Percentiles rank a stretch among this genome's conserved stretches.
Evolutionary conservation across 1,140 invertebrate genomes (phyloP).

Genomic region (Solenopsis fugax): DNA sequence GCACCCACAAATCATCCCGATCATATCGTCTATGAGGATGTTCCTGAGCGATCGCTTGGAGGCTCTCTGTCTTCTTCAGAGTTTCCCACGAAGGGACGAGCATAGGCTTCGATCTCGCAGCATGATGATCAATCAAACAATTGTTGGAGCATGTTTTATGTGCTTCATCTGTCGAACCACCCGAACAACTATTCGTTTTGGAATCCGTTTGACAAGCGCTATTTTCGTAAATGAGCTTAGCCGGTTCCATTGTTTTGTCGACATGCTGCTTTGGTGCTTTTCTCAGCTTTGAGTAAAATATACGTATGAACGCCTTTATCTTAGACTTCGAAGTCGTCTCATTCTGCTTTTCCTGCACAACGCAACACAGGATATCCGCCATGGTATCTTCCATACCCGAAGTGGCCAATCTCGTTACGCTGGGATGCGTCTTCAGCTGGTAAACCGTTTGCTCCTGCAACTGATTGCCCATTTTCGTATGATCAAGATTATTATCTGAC

Average conservation of each 20-base stretch:
- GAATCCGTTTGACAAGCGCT: constrained; percentile 54
- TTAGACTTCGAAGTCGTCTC: constrained; percentile 37
- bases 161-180: constrained; percentile 32
- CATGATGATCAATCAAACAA: background rate
- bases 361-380: constrained; percentile 67
- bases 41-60: background rate
- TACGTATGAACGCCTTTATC: constrained; percentile 56
- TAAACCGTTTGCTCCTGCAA: constrained; percentile 11
- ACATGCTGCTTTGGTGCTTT: constrained; percentile 2
- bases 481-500: background rate
- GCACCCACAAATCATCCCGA: constrained; percentile 64
- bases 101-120: background rate
- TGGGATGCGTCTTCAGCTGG: constrained; percentile 72
- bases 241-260: background rate
- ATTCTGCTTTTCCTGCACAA: constrained; percentile 42
- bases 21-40: constrained; percentile 56
- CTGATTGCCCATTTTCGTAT: background rate
- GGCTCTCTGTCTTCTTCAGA: background rate
- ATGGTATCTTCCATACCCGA: constrained; percentile 65
- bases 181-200: constrained; percentile 48
- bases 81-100: background rate
- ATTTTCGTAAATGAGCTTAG: constrained; percentile 70
- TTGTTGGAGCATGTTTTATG: background rate
- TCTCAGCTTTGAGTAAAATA: constrained; percentile 61
- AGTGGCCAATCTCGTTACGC: constrained; percentile 70